phyloP scores from a whole-genome alignment of 2,113 vertebrate species.

The Gobius niger region DNA sequence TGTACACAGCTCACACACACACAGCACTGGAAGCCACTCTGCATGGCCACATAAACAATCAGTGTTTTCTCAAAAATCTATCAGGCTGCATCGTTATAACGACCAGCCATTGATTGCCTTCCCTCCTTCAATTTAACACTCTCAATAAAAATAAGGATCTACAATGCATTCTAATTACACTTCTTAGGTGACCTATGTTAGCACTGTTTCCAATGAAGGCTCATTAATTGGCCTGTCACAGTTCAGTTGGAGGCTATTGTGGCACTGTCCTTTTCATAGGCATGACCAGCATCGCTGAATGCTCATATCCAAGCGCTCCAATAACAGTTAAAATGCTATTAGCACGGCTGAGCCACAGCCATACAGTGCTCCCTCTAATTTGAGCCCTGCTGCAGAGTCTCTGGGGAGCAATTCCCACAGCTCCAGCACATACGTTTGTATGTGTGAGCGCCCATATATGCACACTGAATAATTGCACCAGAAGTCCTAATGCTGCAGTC shows the following conservation, averaged over 20 bases:
- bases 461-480: slow-evolving; percentile 40
- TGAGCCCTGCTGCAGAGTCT: slow-evolving; percentile 87
- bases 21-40: slow-evolving; percentile 21
- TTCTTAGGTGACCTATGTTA: slow-evolving; percentile 92
- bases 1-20: slow-evolving; percentile 26
- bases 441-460: slow-evolving; percentile 29
- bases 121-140: slow-evolving; percentile 85
- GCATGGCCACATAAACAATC: slow-evolving; percentile 77
- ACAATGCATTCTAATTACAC: slow-evolving; percentile 96
- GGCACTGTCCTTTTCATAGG: slow-evolving; percentile 86
- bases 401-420: slow-evolving; percentile 72
- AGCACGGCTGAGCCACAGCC: slow-evolving; percentile 83
- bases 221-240: slow-evolving; percentile 94
- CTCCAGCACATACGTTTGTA: slow-evolving; percentile 47
- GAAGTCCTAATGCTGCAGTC: slow-evolving; percentile 40
- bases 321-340: slow-evolving; percentile 90
- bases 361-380: slow-evolving; percentile 87
- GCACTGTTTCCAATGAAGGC: slow-evolving; percentile 88
- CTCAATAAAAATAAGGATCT: slow-evolving; percentile 88
- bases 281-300: slow-evolving; percentile 88
- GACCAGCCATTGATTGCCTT: slow-evolving; percentile 79
- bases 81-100: slow-evolving; percentile 85
- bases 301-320: slow-evolving; percentile 85
- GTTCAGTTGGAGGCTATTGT: slow-evolving; percentile 92
- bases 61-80: slow-evolving; percentile 78